phyloP scores from a whole-genome alignment of 1,140 invertebrate genomes.

The Leucophenga varia region DNA sequence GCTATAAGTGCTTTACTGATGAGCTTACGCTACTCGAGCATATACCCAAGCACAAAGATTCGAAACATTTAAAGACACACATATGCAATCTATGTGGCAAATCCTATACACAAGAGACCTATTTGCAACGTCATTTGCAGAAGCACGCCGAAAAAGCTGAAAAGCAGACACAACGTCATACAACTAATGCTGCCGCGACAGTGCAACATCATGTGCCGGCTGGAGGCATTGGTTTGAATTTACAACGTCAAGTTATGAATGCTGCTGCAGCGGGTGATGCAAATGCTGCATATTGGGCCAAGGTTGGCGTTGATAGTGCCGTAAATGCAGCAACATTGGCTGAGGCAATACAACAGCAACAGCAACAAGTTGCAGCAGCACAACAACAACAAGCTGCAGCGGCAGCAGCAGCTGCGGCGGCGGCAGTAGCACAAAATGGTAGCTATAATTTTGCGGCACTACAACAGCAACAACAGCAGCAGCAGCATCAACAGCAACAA shows the following conservation, averaged over 20 bases:
- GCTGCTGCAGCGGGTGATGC: slow-evolving; percentile 55
- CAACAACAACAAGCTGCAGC: slow-evolving; percentile 28
- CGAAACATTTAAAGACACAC: slow-evolving; percentile 97
- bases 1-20: slow-evolving; percentile 94
- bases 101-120: slow-evolving; percentile 97
- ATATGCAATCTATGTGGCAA: slow-evolving; percentile 98
- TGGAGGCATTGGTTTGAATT: slow-evolving; percentile 62
- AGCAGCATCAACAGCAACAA: slow-evolving; percentile 45
- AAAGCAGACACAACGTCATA: slow-evolving; percentile 74
- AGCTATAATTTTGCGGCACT: slow-evolving; percentile 52
- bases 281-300: slow-evolving; percentile 76
- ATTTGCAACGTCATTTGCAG: slow-evolving; percentile 97
- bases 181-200: slow-evolving; percentile 15
- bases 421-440: slow-evolving; percentile 30
- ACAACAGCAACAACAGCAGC: slow-evolving; percentile 27
- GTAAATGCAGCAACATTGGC: slow-evolving; percentile 64
- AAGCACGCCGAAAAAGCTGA: slow-evolving; percentile 92
- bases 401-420: too few species aligned
- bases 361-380: too few species aligned
- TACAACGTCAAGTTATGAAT: slow-evolving; percentile 60
- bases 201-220: slow-evolving; percentile 44
- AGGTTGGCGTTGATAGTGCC: slow-evolving; percentile 72
- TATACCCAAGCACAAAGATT: slow-evolving; percentile 98
- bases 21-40: slow-evolving; percentile 90
- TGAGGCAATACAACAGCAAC: slow-evolving; percentile 59